Conservation (phyloP, 2,113 vertebrate genomes). For the Morone saxatilis region DNA sequence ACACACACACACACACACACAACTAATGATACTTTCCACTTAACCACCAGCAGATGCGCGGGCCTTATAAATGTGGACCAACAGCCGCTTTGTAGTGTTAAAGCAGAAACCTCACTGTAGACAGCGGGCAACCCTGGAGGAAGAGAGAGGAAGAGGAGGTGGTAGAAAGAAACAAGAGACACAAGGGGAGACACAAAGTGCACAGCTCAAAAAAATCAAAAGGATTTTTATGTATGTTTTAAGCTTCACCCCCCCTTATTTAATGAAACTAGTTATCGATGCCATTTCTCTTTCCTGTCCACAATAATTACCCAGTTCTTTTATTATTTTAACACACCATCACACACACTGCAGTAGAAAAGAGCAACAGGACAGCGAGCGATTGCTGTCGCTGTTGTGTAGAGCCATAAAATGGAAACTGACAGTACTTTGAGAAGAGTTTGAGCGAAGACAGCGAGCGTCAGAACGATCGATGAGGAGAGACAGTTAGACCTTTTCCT, state of each 20-base stretch:
- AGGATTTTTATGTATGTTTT: neutral
- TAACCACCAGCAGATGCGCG: slow-evolving; percentile 6
- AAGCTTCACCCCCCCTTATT: neutral
- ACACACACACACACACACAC: slow-evolving; percentile 6
- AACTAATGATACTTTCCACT: neutral
- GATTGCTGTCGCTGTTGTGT: neutral
- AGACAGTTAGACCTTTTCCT: neutral
- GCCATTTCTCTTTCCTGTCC: neutral
- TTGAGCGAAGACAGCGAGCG: too few species aligned
- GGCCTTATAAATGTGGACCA: slow-evolving; percentile 4
- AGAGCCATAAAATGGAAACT: neutral
- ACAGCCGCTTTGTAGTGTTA: neutral
- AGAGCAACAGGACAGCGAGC: too few species aligned
- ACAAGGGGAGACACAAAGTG: too few species aligned
- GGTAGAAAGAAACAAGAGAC: too few species aligned
- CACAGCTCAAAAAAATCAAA: too few species aligned
- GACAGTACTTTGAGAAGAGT: neutral
- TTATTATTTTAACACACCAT: neutral
- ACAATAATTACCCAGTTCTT: neutral
- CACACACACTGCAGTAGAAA: too few species aligned
- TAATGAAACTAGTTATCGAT: neutral
- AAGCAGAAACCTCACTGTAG: slow-evolving; percentile 5
- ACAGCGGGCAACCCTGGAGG: neutral
- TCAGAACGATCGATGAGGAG: too few species aligned
- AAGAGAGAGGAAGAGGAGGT: neutral